phyloP scores from a whole-genome alignment of 2,113 vertebrate genomes.

The Alexandromys fortis region DNA sequence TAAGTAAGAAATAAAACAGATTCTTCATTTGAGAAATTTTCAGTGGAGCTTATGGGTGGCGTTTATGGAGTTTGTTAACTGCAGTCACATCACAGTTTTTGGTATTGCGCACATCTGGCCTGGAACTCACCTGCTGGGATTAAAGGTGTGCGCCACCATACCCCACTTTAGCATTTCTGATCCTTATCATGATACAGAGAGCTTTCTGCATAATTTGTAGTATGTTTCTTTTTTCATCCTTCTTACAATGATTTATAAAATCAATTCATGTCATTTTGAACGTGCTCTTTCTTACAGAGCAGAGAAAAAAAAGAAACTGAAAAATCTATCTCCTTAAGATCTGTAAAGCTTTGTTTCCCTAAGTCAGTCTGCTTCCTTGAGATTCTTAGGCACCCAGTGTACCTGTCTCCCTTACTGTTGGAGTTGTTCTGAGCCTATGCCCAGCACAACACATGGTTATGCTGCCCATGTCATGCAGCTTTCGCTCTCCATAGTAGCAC shows the following conservation, averaged over 20 bases:
- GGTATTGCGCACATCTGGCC: not conserved
- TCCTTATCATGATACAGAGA: not conserved
- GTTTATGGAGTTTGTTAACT: not conserved
- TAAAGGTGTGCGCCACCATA: not conserved
- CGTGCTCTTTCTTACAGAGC: not conserved
- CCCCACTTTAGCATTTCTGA: not conserved
- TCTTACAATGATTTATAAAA: not conserved
- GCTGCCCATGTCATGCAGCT: not conserved
- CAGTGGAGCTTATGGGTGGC: not conserved
- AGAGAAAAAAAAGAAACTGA: not conserved
- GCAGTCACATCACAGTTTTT: not conserved
- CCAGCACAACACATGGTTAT: too few species aligned
- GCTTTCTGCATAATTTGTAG: not conserved
- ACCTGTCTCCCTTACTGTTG: not conserved
- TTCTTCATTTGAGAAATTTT: not conserved
- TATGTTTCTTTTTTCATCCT: not conserved
- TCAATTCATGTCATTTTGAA: not conserved
- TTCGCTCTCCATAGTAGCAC: not conserved
- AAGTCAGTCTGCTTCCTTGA: not conserved
- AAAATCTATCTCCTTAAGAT: not conserved
- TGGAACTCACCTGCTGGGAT: not conserved
- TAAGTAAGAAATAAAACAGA: slow-evolving; percentile 41
- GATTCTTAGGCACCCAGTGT: too few species aligned
- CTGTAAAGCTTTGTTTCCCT: slow-evolving; percentile 17
- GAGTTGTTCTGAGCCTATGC: not conserved